phyloP scores from a whole-genome alignment of 92 coral and sea anemone species.

The Metridium senile region DNA sequence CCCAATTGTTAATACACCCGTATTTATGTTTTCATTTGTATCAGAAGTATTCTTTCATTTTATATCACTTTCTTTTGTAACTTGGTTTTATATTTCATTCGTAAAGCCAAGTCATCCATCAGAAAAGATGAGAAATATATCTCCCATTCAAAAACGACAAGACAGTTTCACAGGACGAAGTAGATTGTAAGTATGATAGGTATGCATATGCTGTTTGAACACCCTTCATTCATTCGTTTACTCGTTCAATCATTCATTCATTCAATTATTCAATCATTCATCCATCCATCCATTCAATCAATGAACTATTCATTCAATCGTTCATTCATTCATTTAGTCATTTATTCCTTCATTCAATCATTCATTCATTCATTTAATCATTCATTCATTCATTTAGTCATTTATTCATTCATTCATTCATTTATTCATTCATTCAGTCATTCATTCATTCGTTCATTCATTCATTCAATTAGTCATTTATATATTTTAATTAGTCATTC shows the following conservation, averaged over 20 bases:
- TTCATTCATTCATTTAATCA: not conserved
- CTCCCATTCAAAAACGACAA: constrained; percentile 45
- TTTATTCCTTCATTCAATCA: not conserved
- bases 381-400: not conserved
- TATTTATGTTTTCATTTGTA: not conserved
- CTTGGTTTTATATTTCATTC: not conserved
- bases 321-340: not conserved
- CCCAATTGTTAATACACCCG: too few relatives aligned
- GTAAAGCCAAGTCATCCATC: constrained; percentile 95
- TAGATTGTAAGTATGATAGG: constrained; percentile 12
- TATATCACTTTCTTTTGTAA: too few relatives aligned
- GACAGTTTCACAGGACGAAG: constrained; percentile 65
- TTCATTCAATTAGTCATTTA: not conserved
- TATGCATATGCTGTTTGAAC: not conserved
- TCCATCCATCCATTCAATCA: not conserved
- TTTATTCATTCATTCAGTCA: not conserved
- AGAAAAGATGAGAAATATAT: constrained; percentile 75
- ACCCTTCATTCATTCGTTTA: constrained; percentile 1
- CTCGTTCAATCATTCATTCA: not conserved
- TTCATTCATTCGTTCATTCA: not conserved
- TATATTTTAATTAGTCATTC: too few relatives aligned
- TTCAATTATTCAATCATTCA: not conserved
- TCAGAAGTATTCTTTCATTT: too few relatives aligned
- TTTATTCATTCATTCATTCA: not conserved
- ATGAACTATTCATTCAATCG: not conserved